phyloP scores from a whole-genome alignment of 2,113 vertebrate genomes.

The Hippolais icterina region DNA sequence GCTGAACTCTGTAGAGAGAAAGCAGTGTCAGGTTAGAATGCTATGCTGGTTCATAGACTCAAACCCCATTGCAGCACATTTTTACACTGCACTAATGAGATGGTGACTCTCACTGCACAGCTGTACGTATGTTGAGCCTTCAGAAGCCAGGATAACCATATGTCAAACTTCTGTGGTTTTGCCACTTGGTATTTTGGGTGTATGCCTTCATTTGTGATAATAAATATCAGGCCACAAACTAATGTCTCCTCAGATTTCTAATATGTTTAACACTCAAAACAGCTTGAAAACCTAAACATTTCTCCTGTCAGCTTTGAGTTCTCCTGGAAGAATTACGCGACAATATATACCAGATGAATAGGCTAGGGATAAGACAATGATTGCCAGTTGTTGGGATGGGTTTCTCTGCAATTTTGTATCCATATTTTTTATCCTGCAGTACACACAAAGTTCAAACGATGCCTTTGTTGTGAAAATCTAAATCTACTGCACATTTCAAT shows the following conservation, averaged over 20 bases:
- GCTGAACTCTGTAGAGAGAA: not conserved
- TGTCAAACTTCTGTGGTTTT: constrained; percentile 33
- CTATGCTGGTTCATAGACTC: not conserved
- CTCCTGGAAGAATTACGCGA: not conserved
- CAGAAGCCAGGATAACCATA: not conserved
- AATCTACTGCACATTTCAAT: not conserved
- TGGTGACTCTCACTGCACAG: not conserved
- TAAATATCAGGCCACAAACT: constrained; percentile 41
- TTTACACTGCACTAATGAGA: constrained; percentile 2
- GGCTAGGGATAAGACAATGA: not conserved
- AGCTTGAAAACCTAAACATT: constrained; percentile 43
- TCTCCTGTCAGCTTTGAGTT: constrained; percentile 21
- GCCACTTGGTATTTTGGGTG: not conserved
- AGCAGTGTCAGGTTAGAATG: not conserved
- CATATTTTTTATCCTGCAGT: not conserved
- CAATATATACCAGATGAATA: constrained; percentile 14
- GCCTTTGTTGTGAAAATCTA: not conserved
- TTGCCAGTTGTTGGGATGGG: not conserved
- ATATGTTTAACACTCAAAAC: constrained; percentile 8
- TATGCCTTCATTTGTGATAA: constrained; percentile 42
- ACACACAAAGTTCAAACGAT: not conserved
- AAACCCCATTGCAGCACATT: not conserved
- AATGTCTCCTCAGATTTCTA: constrained; percentile 29
- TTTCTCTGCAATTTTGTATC: not conserved
- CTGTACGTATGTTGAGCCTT: not conserved